Evolutionary conservation across 2,888 invertebrate genomes (phyloP).

Genomic region (Lycocerus yunnanus): DNA sequence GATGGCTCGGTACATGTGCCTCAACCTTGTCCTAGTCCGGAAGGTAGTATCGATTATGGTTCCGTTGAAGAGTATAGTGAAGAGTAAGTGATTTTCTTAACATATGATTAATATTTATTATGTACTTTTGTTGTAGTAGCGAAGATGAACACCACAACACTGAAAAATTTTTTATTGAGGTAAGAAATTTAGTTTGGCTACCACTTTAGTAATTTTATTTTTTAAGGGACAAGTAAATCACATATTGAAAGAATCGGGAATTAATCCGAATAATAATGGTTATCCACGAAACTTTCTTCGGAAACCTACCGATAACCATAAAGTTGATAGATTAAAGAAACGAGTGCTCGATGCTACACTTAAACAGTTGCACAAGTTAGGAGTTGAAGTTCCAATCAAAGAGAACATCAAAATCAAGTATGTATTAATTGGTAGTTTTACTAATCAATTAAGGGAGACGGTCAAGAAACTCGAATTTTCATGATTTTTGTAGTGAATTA

Average conservation of each 20-base stretch:
- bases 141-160: slow-evolving; percentile 54
- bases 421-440: background rate
- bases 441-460: too few relatives aligned
- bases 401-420: slow-evolving; percentile 4
- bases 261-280: slow-evolving; percentile 5
- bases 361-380: slow-evolving; percentile 50
- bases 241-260: slow-evolving; percentile 55
- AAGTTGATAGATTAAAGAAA: slow-evolving; percentile 38
- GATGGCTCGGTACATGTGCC: slow-evolving; percentile 47
- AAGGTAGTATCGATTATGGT: slow-evolving; percentile 58
- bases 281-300: background rate
- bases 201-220: slow-evolving; percentile 5
- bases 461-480: too few relatives aligned
- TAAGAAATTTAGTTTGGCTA: background rate
- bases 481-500: too few relatives aligned
- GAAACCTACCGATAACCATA: background rate
- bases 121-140: slow-evolving; percentile 52
- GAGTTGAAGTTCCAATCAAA: slow-evolving; percentile 42
- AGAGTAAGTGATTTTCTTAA: background rate
- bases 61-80: slow-evolving; percentile 45
- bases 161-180: background rate
- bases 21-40: slow-evolving; percentile 55
- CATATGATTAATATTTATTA: slow-evolving; percentile 7
- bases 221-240: slow-evolving; percentile 60
- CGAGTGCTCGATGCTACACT: slow-evolving; percentile 52